Base-by-base conservation (phyloP, 1,140 invertebrate genomes). In the Panonychus citri region DNA sequence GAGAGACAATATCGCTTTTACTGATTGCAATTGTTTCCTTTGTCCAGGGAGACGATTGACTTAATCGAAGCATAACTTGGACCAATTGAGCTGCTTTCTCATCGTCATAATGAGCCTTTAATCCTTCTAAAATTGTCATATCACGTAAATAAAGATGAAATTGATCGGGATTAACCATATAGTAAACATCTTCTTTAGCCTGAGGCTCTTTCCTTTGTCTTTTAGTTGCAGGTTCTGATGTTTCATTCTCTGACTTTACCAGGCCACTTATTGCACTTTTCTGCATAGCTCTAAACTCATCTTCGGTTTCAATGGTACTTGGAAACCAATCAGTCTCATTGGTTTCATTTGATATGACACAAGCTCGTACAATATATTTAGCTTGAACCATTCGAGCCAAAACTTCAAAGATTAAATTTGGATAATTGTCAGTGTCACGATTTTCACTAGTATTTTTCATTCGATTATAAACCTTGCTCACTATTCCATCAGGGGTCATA, bases 161-260 rank as follows among this genome's bases (percentile, higher is more conserved):
- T 60, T 83, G 74, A 63, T 84, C 80, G 66, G 78, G 78, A 70
- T 89, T 87, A 0, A 85, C 73, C 62, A 73, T 75, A 82, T 83
- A 90, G 64, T 78, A 80, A 57, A 79, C 69, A 39, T n/a, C 30
- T 34, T 34, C 30, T 34, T 34, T 34, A 7, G 30, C 5, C 12
- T 34, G 5, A 7, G 30, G 30, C 5, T 34, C 17, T 39, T 24
- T 34, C 26, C 2, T 51, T 52, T 12, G 25, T 12, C 30, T 57
- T 55, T 54, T 54, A 17, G 24, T 37, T 25, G 15, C 25, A 30
- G 26, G 15, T 52, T 57, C 26, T 12, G 27, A 39, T 0, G 4
- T n/a, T 55, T 54, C 46, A 54, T 21, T n/a, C 24, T 24, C n/a
- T 53, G 12, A n/a, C 26, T 17, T 19, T 40, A 15, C 8, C n/a